Evolutionary conservation across 2,888 invertebrate species (phyloP).

Genomic region (Adelphocoris suturalis): DNA sequence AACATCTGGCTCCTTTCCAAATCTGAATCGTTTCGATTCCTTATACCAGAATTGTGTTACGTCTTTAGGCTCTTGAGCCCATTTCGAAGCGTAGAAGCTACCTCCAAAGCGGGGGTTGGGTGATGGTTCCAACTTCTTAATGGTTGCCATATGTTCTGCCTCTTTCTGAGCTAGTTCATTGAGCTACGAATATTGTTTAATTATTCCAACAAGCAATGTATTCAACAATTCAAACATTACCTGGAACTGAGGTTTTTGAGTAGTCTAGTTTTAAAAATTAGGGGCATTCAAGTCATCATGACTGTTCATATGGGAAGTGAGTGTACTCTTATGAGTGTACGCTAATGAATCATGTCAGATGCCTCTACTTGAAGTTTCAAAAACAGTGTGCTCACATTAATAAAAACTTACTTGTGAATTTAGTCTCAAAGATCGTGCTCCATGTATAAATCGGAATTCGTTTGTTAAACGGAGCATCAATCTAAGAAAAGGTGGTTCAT

Average conservation of each 20-base stretch:
- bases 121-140: slow-evolving; percentile 31
- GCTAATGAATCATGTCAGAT: no score
- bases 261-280: no score
- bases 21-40: slow-evolving; percentile 38
- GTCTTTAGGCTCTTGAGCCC: slow-evolving; percentile 15
- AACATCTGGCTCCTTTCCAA: slow-evolving; percentile 11
- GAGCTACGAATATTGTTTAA: neutral
- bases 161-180: neutral
- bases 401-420: neutral
- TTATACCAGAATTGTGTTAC: slow-evolving; percentile 20
- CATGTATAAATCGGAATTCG: slow-evolving; percentile 38
- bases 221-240: neutral
- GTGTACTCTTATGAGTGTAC: no score
- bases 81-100: slow-evolving; percentile 14
- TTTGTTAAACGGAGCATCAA: slow-evolving; percentile 28
- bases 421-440: neutral
- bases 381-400: no score
- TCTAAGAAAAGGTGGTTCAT: neutral
- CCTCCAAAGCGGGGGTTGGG: neutral
- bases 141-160: neutral
- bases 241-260: neutral
- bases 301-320: no score
- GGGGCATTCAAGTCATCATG: neutral
- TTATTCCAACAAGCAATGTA: neutral
- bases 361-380: no score